Evolutionary conservation across 2,888 invertebrate species (phyloP).

Genomic region (Leptopilina syphax): DNA sequence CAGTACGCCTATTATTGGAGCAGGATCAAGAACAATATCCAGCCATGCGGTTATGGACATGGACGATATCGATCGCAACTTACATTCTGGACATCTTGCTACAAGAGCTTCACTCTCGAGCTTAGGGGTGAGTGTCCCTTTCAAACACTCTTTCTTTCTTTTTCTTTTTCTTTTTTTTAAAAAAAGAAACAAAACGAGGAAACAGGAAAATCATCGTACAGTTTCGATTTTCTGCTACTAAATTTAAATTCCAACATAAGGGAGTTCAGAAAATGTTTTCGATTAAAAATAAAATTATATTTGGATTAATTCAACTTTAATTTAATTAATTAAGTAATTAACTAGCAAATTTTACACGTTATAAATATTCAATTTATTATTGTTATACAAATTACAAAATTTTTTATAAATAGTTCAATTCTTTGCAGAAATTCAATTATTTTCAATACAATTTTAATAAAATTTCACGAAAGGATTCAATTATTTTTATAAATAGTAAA

Average conservation of each 20-base stretch:
- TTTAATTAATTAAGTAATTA: too few species aligned
- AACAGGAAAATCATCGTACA: background rate
- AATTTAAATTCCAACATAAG: background rate
- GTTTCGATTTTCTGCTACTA: background rate
- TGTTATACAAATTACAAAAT: too few species aligned
- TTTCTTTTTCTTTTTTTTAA: background rate
- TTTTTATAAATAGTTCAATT: too few species aligned
- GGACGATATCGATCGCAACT: slow-evolving; percentile 73
- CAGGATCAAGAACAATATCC: slow-evolving; percentile 68
- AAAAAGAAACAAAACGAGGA: background rate
- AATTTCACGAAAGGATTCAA: too few species aligned
- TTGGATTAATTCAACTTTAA: too few species aligned
- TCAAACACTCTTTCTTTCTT: background rate
- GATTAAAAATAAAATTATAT: background rate
- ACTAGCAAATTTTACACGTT: too few species aligned
- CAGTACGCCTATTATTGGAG: slow-evolving; percentile 75
- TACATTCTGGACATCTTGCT: slow-evolving; percentile 71
- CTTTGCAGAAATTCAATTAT: too few species aligned
- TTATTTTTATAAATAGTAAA: too few species aligned
- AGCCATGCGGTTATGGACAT: slow-evolving; percentile 71
- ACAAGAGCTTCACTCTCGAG: slow-evolving; percentile 74
- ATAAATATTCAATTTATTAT: too few species aligned
- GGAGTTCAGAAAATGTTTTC: too few species aligned
- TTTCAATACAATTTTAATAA: too few species aligned
- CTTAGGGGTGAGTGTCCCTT: slow-evolving; percentile 68